Conservation (phyloP, 2,888 invertebrate genomes). For the Alentia gelatinosa region DNA sequence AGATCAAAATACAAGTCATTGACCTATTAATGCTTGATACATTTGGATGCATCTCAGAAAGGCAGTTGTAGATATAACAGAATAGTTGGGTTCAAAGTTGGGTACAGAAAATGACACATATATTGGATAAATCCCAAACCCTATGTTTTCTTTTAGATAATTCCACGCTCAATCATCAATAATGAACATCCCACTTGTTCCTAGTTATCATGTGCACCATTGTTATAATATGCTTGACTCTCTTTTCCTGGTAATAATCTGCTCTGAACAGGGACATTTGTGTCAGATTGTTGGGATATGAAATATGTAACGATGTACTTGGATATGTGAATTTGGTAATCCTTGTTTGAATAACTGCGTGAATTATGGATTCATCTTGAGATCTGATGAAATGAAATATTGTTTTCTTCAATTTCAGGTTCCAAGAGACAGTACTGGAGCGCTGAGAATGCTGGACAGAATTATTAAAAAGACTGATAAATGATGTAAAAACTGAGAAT, state of each 20-base stretch:
- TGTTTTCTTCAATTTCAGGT: slow-evolving; percentile 17
- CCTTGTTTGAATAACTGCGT: not conserved
- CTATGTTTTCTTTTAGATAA: too few relatives aligned
- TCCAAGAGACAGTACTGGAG: not conserved
- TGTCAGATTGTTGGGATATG: not conserved
- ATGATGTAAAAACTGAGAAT: slow-evolving; percentile 20
- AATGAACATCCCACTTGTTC: too few relatives aligned
- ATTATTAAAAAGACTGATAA: slow-evolving; percentile 17
- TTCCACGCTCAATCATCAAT: too few relatives aligned
- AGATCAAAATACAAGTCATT: too few relatives aligned
- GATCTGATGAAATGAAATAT: not conserved
- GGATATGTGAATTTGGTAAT: not conserved
- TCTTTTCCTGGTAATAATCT: not conserved
- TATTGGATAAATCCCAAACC: too few relatives aligned
- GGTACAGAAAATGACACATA: too few relatives aligned
- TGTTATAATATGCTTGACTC: not conserved
- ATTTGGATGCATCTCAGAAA: too few relatives aligned
- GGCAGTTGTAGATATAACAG: too few relatives aligned
- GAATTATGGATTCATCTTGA: not conserved
- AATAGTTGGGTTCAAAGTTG: too few relatives aligned
- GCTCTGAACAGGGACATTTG: not conserved
- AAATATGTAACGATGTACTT: not conserved
- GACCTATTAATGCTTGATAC: too few relatives aligned
- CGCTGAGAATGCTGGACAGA: slow-evolving; percentile 31
- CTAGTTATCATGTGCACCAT: not conserved